phyloP scores from a whole-genome alignment of 92 coral and sea anemone species.

The Actinostola sp. region DNA sequence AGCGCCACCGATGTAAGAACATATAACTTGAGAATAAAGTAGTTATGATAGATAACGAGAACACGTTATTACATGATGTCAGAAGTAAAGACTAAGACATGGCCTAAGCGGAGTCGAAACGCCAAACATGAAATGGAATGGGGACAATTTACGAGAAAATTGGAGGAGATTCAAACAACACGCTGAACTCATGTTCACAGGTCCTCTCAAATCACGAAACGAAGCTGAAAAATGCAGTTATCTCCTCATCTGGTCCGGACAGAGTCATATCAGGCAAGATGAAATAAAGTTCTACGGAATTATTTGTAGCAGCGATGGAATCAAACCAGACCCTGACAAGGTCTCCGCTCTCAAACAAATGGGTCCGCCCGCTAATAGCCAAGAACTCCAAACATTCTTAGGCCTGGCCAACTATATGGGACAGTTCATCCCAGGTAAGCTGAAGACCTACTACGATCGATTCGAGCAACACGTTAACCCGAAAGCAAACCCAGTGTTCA shows the following conservation, averaged over 20 bases:
- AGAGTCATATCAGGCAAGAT: no score
- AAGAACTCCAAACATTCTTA: neutral
- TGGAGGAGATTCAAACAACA: constrained; percentile 57
- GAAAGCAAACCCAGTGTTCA: constrained; percentile 55
- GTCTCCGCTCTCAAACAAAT: no score
- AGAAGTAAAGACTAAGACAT: no score
- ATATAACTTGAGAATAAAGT: no score
- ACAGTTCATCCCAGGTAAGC: constrained; percentile 39
- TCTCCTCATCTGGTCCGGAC: constrained; percentile 62
- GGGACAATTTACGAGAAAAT: constrained; percentile 43
- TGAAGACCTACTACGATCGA: constrained; percentile 42
- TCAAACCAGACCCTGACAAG: no score
- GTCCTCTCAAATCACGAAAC: constrained; percentile 28
- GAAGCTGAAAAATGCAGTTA: constrained; percentile 49
- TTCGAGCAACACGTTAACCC: constrained; percentile 53
- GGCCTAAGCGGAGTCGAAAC: no score
- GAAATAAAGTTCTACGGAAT: no score
- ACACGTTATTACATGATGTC: no score
- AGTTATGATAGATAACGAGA: no score
- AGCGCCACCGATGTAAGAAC: no score
- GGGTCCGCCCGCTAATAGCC: no score
- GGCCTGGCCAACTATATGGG: constrained; percentile 44
- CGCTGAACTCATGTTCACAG: constrained; percentile 52
- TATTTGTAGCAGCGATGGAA: no score
- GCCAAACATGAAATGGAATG: constrained; percentile 45